These are phyloP conservation scores for Erythrolamprus reginae DNA, from an alignment of 2,113 vertebrate species.

Conservation along the genomic window DNA sequence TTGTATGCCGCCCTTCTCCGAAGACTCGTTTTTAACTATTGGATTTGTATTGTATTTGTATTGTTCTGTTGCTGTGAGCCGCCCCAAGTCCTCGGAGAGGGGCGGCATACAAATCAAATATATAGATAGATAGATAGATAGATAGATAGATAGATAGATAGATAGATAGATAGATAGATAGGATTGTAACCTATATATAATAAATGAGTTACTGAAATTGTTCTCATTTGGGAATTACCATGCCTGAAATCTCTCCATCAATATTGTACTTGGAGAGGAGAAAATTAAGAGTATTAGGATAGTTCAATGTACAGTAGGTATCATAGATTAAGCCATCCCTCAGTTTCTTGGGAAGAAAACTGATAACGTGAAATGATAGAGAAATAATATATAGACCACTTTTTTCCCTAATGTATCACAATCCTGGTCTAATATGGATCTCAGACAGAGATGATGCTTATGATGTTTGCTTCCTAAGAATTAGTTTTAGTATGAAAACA, in stretches of 20 bases:
- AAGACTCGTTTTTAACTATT: too few relatives aligned
- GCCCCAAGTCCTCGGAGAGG: too few relatives aligned
- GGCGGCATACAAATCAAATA: too few relatives aligned
- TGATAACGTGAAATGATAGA: background rate
- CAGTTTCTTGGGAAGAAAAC: background rate
- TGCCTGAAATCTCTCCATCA: background rate
- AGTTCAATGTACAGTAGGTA: background rate
- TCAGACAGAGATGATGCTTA: background rate
- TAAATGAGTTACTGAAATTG: background rate
- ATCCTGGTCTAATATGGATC: background rate
- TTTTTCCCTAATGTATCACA: too few relatives aligned
- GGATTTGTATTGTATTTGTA: too few relatives aligned
- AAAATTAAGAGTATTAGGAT: background rate
- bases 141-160: too few relatives aligned
- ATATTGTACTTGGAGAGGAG: background rate
- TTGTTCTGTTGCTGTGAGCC: too few relatives aligned
- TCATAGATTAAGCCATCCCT: background rate
- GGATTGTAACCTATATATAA: background rate
- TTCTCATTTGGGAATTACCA: background rate
- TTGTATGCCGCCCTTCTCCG: too few relatives aligned
- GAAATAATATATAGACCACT: background rate
- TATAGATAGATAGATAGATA: too few relatives aligned
- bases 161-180: too few relatives aligned
- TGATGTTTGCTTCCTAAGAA: background rate
- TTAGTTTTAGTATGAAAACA: background rate